Evolutionary conservation across 2,797 vertebrate species (phyloP), one percentile per base, ranked within the genome.

Genomic region (Coilia nasus): DNA sequence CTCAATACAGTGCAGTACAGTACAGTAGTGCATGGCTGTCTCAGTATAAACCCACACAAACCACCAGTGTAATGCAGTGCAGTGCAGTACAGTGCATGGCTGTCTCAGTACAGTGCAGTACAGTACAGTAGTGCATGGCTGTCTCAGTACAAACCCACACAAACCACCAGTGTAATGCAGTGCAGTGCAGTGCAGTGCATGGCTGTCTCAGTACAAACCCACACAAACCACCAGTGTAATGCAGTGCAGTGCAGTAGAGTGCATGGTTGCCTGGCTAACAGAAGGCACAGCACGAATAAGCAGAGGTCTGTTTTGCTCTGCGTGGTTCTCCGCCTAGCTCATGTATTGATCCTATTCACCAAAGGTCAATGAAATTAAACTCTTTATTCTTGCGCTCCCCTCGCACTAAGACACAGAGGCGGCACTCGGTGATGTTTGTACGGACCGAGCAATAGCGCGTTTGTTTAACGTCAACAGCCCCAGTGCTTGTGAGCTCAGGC

Each of bases 321-420:
- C 5, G 2, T 41, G 35, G 0, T 21, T 59, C 17, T 59, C 57
- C 19, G 57, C 57, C 19, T 21, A 44, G 35, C 71, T 41, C 31
- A 21, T 19, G 19, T 44, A 78, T 78, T 78, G 71, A 78, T 78
- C 71, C 71, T 25, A n/a, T 44, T 78, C 71, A 78, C 6, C 71
- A 78, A 78, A 78, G 71, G 71, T 78, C 71, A 78, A 78, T 78
- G 71, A 78, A 41, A 78, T 78, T 78, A 78, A 78, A 12, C 71
- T 54, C 15, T 9, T 78, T 78, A 41, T 44, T 44, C 41, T 44
- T 12, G 28, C 10, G 2, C 71, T 35, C 0, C 28, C 31, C 31
- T 78, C 31, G 0, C 62, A 31, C 62, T 71, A 31, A 35, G 67
- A 71, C 25, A 31, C 25, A 35, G 15, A 59, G 17, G 7, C 57